Evolutionary conservation across 2,888 invertebrate genomes (phyloP).

Genomic region (Drosophila meridiana): DNA sequence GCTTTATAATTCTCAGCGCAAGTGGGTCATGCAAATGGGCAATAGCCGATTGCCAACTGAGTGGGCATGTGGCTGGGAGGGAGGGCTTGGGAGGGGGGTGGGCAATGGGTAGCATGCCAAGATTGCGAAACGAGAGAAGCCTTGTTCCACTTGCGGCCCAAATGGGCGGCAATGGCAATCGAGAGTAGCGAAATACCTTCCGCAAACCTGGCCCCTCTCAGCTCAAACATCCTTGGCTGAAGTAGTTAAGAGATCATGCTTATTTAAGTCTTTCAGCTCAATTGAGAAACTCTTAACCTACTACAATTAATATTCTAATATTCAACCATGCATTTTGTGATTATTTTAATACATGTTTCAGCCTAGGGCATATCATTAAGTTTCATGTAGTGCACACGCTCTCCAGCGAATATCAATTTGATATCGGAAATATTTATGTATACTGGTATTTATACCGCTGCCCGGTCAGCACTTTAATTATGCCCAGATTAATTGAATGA

Average conservation of each 20-base stretch:
- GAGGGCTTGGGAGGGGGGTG: not conserved
- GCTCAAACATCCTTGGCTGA: constrained; percentile 1
- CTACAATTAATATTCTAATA: not conserved
- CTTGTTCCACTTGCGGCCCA: constrained; percentile 45
- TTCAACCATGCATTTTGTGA: not conserved
- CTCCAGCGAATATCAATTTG: not conserved
- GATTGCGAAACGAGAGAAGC: constrained; percentile 57
- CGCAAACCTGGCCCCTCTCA: constrained; percentile 20
- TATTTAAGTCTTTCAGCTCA: not conserved
- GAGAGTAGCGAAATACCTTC: constrained; percentile 22
- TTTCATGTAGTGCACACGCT: not conserved
- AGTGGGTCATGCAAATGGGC: constrained; percentile 65
- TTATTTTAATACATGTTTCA: not conserved
- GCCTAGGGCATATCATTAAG: not conserved
- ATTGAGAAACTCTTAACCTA: not conserved
- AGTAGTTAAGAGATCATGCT: not conserved
- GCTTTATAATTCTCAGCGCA: constrained; percentile 41
- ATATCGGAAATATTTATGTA: not conserved
- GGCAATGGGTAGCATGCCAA: constrained; percentile 28
- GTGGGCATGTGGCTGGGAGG: not conserved
- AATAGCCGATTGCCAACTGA: constrained; percentile 35
- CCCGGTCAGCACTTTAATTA: constrained; percentile 8
- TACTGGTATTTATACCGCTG: constrained; percentile 1
- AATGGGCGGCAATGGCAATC: constrained; percentile 27
- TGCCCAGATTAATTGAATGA: constrained; percentile 33